Conservation (phyloP, 2,888 invertebrate species). For the Patella depressa region DNA sequence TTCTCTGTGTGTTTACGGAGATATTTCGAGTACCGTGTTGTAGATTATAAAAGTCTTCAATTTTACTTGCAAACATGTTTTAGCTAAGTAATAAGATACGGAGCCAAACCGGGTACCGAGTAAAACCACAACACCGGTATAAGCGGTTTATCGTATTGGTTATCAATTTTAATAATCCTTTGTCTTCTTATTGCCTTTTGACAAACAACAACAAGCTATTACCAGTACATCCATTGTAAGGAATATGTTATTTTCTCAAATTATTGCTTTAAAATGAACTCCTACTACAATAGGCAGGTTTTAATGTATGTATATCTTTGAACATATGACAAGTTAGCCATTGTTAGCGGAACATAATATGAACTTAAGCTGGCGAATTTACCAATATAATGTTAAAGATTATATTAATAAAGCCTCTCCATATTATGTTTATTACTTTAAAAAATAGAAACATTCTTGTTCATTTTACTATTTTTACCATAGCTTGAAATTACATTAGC, state of each 20-base stretch:
- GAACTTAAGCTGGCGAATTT: constrained; percentile 4
- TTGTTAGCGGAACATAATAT: background rate
- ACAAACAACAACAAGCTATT: constrained; percentile 7
- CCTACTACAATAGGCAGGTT: background rate
- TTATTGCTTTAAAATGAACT: constrained; percentile 6
- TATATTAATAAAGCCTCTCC: background rate
- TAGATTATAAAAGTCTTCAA: no score
- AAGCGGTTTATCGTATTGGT: constrained; percentile 2
- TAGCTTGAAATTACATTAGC: no score
- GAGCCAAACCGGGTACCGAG: no score
- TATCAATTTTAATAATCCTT: constrained; percentile 9
- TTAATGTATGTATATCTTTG: constrained; percentile 10
- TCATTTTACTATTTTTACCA: no score
- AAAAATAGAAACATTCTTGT: no score
- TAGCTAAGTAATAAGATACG: no score
- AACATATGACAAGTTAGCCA: background rate
- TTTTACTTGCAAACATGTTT: no score
- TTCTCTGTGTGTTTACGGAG: no score
- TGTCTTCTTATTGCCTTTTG: background rate
- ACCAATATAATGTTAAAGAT: constrained; percentile 5
- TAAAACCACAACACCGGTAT: background rate
- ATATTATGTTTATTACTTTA: no score
- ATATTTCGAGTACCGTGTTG: no score
- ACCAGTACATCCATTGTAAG: background rate
- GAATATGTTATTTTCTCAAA: constrained; percentile 1